These are phyloP conservation scores for Rynchops niger DNA, from an alignment of 2,113 vertebrate species.

Conservation along the genomic window DNA sequence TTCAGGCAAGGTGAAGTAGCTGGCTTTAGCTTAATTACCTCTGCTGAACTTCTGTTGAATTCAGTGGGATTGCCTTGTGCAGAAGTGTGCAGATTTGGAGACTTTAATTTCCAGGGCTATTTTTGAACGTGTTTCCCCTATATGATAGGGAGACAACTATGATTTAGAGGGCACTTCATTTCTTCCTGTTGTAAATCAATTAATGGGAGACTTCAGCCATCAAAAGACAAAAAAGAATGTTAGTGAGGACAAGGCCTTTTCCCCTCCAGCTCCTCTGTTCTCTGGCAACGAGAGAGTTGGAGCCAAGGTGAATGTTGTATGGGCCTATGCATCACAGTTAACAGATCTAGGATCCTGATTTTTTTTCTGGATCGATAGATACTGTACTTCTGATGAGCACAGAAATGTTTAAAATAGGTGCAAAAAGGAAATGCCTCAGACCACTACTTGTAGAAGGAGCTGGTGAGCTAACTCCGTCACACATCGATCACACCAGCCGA, in stretches of 20 bases:
- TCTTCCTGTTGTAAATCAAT: neutral
- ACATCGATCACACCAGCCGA: neutral
- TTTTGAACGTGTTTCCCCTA: neutral
- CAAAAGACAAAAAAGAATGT: neutral
- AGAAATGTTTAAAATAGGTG: neutral
- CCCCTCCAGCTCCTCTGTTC: neutral
- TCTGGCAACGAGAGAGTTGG: neutral
- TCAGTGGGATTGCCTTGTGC: neutral
- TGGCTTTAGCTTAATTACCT: neutral
- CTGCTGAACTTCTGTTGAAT: neutral
- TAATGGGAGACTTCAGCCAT: neutral
- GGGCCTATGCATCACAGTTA: neutral
- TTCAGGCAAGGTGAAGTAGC: neutral
- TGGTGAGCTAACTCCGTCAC: neutral
- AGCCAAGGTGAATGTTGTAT: neutral
- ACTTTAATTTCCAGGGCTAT: neutral
- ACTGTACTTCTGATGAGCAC: neutral
- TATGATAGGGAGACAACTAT: neutral
- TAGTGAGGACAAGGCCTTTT: neutral
- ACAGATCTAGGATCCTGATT: neutral
- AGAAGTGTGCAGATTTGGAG: neutral
- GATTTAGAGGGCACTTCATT: neutral
- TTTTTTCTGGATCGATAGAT: neutral
- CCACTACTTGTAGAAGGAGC: neutral
- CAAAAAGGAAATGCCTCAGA: neutral